These are phyloP conservation scores for Ispidina picta DNA, from an alignment of 2,797 vertebrate species.

Conservation along the genomic window DNA sequence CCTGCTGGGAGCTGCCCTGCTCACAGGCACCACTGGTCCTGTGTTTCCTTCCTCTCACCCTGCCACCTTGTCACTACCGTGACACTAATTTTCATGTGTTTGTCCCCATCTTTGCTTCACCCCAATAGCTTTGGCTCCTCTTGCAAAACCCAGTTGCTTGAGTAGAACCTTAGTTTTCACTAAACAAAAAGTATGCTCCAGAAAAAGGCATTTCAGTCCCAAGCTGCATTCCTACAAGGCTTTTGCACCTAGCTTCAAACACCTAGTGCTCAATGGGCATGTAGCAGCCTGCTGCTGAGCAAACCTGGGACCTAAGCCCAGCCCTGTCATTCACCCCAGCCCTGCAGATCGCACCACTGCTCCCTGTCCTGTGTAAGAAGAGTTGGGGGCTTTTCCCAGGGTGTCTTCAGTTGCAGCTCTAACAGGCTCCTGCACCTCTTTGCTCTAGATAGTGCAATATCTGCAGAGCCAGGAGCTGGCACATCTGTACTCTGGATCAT, in stretches of 20 bases:
- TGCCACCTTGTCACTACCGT: neutral
- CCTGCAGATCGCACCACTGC: fast-evolving
- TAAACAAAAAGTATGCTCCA: neutral
- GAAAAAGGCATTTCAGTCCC: neutral
- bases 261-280: fast-evolving
- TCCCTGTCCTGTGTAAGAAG: neutral
- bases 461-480: neutral
- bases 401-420: neutral
- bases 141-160: neutral
- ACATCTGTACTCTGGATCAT: neutral
- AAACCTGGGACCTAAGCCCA: neutral
- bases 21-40: neutral
- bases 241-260: neutral
- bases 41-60: neutral
- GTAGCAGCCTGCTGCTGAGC: neutral
- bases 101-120: neutral
- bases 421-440: neutral
- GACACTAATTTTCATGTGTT: neutral
- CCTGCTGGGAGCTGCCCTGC: neutral
- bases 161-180: neutral
- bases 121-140: neutral
- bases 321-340: neutral
- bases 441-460: neutral
- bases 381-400: neutral
- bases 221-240: neutral